Conservation (phyloP, 2,113 vertebrate genomes). For the Gavia stellata region DNA sequence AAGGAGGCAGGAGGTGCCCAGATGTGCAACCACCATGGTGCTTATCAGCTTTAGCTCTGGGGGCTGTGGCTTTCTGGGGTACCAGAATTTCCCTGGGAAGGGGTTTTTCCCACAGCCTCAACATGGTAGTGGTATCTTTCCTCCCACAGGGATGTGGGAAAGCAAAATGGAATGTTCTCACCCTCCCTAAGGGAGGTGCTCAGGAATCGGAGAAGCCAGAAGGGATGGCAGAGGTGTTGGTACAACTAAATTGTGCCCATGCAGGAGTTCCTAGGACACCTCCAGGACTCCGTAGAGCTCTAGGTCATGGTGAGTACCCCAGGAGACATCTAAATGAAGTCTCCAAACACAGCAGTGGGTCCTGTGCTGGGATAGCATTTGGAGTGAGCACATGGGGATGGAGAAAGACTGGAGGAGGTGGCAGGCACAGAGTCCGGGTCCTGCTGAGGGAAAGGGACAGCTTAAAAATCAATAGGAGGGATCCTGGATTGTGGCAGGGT, state of each 20-base stretch:
- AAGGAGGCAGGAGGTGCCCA: neutral
- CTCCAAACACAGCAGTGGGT: neutral
- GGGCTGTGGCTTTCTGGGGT: neutral
- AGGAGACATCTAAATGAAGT: neutral
- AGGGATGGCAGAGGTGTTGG: neutral
- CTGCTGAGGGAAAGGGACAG: neutral
- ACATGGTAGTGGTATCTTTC: accelerated
- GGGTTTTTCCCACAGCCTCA: neutral
- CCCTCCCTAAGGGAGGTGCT: neutral
- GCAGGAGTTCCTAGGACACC: neutral
- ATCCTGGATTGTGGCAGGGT: neutral
- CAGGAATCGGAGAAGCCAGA: neutral
- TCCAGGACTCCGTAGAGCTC: neutral
- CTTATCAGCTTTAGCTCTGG: neutral
- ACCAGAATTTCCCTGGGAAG: neutral
- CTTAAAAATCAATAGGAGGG: neutral
- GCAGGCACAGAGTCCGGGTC: neutral
- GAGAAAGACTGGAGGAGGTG: neutral
- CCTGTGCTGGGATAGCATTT: neutral
- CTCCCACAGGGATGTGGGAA: neutral
- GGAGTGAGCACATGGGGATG: neutral
- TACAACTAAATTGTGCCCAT: neutral
- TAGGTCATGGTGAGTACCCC: neutral
- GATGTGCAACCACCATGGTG: neutral
- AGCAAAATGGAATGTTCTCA: neutral